Evolutionary conservation across 2,113 vertebrate species (phyloP).

Genomic region (Nycticryphes semicollaris): DNA sequence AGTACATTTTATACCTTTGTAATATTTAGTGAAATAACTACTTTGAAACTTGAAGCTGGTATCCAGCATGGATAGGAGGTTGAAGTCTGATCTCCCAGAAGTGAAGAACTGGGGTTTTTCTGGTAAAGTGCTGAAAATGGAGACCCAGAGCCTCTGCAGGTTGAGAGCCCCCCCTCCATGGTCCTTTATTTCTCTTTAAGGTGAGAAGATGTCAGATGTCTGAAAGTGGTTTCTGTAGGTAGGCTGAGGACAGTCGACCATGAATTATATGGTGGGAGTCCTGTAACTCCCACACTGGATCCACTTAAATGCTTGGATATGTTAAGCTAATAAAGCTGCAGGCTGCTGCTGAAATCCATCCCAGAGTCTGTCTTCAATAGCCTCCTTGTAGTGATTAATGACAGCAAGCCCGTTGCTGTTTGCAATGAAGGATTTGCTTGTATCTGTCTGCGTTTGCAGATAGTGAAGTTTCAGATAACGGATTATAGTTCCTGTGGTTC

Average conservation of each 20-base stretch:
- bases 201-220: not conserved
- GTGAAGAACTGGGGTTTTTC: not conserved
- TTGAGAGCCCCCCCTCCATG: fast-evolving
- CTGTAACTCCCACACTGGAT: conserved; percentile 21
- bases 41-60: not conserved
- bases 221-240: not conserved
- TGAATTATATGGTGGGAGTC: not conserved
- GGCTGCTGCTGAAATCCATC: conserved; percentile 50
- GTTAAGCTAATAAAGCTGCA: conserved; percentile 59
- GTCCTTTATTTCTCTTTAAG: not conserved
- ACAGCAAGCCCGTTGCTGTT: conserved; percentile 19
- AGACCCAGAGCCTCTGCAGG: not conserved
- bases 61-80: not conserved
- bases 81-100: not conserved
- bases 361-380: conserved; percentile 56
- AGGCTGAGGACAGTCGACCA: not conserved
- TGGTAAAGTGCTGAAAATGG: not conserved
- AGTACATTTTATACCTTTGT: not conserved
- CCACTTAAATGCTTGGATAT: conserved; percentile 41
- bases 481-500: conserved; percentile 40
- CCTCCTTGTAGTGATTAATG: conserved; percentile 59
- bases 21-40: not conserved
- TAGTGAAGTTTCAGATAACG: conserved; percentile 39
- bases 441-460: conserved; percentile 37
- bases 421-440: conserved; percentile 35